phyloP scores from a whole-genome alignment of 2,888 invertebrate genomes.

The Drosophila picticornis region DNA sequence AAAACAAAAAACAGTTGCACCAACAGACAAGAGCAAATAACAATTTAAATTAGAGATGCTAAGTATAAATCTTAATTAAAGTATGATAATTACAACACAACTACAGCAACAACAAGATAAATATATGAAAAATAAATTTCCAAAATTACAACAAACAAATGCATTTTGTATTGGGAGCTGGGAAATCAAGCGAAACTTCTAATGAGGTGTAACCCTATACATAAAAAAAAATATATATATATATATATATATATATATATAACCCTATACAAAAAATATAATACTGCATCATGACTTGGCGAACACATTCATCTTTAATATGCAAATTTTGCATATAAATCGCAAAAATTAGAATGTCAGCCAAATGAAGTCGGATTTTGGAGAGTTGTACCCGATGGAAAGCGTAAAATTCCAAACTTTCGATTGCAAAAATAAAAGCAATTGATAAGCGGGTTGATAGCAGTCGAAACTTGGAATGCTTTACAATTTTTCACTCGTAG shows the following conservation, averaged over 20 bases:
- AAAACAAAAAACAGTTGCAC: conserved; percentile 48
- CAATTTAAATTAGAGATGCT: conserved; percentile 70
- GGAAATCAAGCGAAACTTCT: not conserved
- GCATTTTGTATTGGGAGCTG: not conserved
- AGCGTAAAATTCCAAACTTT: not conserved
- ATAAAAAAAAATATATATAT: too few relatives aligned
- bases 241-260: too few relatives aligned
- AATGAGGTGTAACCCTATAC: not conserved
- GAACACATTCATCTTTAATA: not conserved
- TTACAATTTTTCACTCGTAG: not conserved
- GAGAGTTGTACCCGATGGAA: not conserved
- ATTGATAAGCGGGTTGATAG: not conserved
- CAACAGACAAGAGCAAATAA: conserved; percentile 61
- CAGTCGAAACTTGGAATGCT: not conserved
- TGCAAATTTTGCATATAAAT: not conserved
- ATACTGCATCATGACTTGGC: not conserved
- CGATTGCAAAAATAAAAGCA: not conserved
- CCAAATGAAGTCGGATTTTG: not conserved
- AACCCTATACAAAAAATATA: too few relatives aligned
- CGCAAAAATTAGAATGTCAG: not conserved
- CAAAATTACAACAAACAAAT: conserved; percentile 61
- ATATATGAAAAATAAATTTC: conserved; percentile 79
- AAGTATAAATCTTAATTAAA: conserved; percentile 78
- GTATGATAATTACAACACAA: conserved; percentile 70
- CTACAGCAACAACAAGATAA: conserved; percentile 72